Base-by-base conservation (phyloP, 2,888 invertebrate genomes). In the Latrodectus elegans region DNA sequence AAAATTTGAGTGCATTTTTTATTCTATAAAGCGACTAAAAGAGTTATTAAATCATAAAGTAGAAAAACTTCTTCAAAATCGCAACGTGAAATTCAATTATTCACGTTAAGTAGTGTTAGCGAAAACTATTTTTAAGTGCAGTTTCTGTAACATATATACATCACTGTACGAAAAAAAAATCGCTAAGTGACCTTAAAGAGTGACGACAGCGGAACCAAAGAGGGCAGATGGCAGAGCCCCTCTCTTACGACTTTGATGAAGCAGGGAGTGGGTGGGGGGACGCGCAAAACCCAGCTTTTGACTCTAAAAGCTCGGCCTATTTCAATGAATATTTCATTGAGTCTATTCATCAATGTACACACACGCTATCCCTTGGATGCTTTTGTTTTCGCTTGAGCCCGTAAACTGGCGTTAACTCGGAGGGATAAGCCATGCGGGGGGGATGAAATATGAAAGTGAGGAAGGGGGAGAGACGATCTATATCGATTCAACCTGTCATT, bases 401-500 rank as follows among this genome's bases (percentile, higher is more conserved):
- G 67, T 22, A 68, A 68, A 22, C 77, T 64, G 55, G 60, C 80
- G 80, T 68, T 60, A 80, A 80, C 80, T 80, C 15, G 8, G 17
- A 74, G 49, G 67, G 38, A 53, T 26, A 67, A 60, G 14, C 67
- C 26, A 10, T 12, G 71, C 49, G 26, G 53, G 70, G 68, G 78
- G 52, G n/a, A 64, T 49, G 52, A 65, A 15, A 17, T 53, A 78
- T 77, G 52, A 70, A 77, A 77, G n/a, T 51, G 49, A 67, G 14
- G 73, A 76, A 72, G 49, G 65, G 55, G 72, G 0, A 60, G n/a
- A 49, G 73, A 68, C 60, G 67, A 84, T 78, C 70, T 72, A 75
- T 86, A 86, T 86, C 86, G 81, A 80, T 86, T 86, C 81, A 86
- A 86, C 81, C 86, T 86, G 86, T 86, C 86, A 86, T 86, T 86